Evolutionary conservation across 2,113 vertebrate genomes (phyloP).

Genomic region (Gnathonemus echidnorhynchus): DNA sequence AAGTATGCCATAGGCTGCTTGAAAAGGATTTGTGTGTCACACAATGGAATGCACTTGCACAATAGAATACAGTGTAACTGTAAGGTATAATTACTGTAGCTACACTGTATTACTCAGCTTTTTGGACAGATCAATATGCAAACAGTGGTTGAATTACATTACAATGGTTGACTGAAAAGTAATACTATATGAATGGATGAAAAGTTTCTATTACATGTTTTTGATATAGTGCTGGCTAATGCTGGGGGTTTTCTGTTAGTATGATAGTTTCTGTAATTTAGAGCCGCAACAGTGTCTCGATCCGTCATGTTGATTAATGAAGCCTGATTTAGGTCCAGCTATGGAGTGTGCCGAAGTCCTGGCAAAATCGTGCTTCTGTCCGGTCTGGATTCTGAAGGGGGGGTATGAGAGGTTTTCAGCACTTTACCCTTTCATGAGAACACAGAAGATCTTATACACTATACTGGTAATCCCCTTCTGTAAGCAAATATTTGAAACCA

Average conservation of each 20-base stretch:
- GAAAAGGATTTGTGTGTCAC: background rate
- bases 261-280: background rate
- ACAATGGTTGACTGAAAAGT: background rate
- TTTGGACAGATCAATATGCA: background rate
- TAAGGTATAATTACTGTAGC: background rate
- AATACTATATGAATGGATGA: background rate
- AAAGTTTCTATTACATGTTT: background rate
- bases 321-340: conserved; percentile 44
- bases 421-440: conserved; percentile 66
- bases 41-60: background rate
- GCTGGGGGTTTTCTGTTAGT: background rate
- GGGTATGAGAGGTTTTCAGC: conserved; percentile 68
- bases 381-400: conserved; percentile 62
- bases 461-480: conserved; percentile 56
- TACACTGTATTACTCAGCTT: background rate
- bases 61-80: background rate
- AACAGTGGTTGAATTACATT: background rate
- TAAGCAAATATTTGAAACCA: background rate
- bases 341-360: conserved; percentile 46
- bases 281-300: background rate
- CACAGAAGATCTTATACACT: conserved; percentile 70
- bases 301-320: background rate
- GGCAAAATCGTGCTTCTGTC: conserved; percentile 41
- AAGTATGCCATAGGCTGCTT: background rate
- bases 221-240: background rate